Evolutionary conservation across 1,140 invertebrate genomes (phyloP), one percentile per base, ranked within the genome.

Genomic region (Ylistrum balloti): DNA sequence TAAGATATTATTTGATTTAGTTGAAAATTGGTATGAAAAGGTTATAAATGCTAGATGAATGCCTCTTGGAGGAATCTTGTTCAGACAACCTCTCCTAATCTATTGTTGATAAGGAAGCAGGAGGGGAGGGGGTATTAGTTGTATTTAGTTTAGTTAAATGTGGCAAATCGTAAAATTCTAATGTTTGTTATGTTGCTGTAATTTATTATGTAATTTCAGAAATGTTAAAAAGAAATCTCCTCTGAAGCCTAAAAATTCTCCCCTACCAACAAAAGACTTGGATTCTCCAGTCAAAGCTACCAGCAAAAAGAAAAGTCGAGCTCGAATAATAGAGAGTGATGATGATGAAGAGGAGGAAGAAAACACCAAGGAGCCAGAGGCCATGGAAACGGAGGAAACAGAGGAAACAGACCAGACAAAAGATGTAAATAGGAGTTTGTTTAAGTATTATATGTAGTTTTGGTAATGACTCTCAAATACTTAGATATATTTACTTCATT

Each of bases 301-400:
- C 11, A 86, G 88, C 13, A 89, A 91, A 33, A 89, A 87, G 28
- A 41, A 41, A 86, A 92, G 89, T 33, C 92, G 86, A 86, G 90
- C 92, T 87, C 86, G 93, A 48, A 89, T 93, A 22, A 93, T 94
- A 85, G 91, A 93, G 34, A 92, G 90, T 89, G 91, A 93, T 89
- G 91, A 93, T 41, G 90, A 92, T 38, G 92, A 92, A 32, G 90
- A 90, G 20, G 45, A 35, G 28, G 89, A 90, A 33, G 87, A 86
- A 33, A 87, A 86, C 32, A 35, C 38, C 0, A 86, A 91, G 35
- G 88, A 89, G n/a, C n/a, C 56, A 28, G 56, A 28, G 0, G 56
- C 56, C 56, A 74, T 74, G 56, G 56, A 74, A 74, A 74, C 56
- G 9, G 56, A 74, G n/a, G 56, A 74, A n/a, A 74, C 56, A 28